A percentile compares a stretch with the other conserved stretches of the same genome.
Evolutionary conservation across 2,888 invertebrate genomes (phyloP).

Genomic region (Lottia scabra): DNA sequence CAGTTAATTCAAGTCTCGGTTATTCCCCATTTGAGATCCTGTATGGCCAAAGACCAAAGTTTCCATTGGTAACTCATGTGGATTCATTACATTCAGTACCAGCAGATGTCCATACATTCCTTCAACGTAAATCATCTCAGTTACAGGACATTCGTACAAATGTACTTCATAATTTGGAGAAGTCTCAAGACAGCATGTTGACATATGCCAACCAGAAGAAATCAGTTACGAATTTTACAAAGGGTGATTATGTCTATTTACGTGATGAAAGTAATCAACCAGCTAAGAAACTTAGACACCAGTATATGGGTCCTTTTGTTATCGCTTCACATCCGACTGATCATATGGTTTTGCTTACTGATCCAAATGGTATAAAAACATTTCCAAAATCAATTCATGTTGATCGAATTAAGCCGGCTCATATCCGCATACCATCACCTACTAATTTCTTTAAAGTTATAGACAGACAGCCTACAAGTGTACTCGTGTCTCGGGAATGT

Average conservation of each 20-base stretch:
- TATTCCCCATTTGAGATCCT: conserved; percentile 23
- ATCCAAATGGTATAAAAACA: neutral
- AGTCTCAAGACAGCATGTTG: neutral
- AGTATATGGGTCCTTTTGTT: neutral
- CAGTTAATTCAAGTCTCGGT: conserved; percentile 13
- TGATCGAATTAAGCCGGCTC: conserved; percentile 2
- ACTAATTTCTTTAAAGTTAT: neutral
- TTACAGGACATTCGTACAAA: neutral
- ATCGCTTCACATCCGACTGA: neutral
- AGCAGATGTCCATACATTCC: neutral
- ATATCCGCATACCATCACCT: neutral
- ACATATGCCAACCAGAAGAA: neutral
- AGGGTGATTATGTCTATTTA: conserved; percentile 11
- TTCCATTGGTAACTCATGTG: conserved; percentile 8
- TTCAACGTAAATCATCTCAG: neutral
- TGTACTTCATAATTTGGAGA: neutral
- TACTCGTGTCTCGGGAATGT: neutral
- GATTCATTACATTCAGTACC: neutral
- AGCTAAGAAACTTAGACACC: conserved; percentile 2
- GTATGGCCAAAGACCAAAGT: conserved; percentile 18
- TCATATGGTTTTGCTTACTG: neutral
- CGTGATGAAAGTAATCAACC: neutral
- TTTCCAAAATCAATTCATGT: neutral
- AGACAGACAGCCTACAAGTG: neutral
- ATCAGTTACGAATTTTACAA: neutral